These are phyloP conservation scores for Uropetala carovei DNA, from an alignment of 2,888 invertebrate species.

Conservation along the genomic window DNA sequence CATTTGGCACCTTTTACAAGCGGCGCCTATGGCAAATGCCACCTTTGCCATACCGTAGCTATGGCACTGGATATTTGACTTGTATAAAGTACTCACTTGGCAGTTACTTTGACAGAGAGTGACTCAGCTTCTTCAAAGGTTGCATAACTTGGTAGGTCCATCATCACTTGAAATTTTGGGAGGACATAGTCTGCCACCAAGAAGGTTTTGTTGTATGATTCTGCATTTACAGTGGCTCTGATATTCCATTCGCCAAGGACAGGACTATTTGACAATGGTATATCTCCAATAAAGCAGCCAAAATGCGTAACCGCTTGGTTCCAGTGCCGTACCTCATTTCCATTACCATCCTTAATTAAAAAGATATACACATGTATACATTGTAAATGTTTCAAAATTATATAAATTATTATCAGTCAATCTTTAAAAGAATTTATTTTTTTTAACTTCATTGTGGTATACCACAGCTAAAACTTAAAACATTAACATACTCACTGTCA, in stretches of 20 bases:
- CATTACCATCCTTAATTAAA: constrained; percentile 81
- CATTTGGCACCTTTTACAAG: too few species aligned
- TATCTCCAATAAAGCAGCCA: constrained; percentile 86
- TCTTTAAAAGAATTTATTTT: neutral
- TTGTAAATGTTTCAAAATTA: neutral
- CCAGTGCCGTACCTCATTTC: constrained; percentile 91
- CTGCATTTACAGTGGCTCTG: constrained; percentile 81
- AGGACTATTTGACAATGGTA: constrained; percentile 88
- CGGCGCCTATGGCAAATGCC: too few species aligned
- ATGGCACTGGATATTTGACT: too few species aligned
- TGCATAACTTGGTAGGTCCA: constrained; percentile 88
- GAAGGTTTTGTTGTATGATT: constrained; percentile 83
- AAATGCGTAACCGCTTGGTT: constrained; percentile 80
- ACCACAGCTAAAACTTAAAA: constrained; percentile 9
- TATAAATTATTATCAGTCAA: neutral
- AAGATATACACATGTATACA: neutral
- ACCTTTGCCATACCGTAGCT: too few species aligned
- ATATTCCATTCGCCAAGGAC: constrained; percentile 93
- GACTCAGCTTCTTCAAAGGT: constrained; percentile 89
- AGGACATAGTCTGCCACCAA: constrained; percentile 94
- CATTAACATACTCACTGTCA: constrained; percentile 78
- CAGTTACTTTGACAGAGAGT: constrained; percentile 84
- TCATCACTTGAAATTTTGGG: constrained; percentile 94
- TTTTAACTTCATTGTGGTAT: constrained; percentile 47
- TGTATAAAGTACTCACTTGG: constrained; percentile 81